Evolutionary conservation across 2,888 invertebrate genomes (phyloP), one percentile per base, ranked within the genome.

Genomic region (Drosophila picticornis): DNA sequence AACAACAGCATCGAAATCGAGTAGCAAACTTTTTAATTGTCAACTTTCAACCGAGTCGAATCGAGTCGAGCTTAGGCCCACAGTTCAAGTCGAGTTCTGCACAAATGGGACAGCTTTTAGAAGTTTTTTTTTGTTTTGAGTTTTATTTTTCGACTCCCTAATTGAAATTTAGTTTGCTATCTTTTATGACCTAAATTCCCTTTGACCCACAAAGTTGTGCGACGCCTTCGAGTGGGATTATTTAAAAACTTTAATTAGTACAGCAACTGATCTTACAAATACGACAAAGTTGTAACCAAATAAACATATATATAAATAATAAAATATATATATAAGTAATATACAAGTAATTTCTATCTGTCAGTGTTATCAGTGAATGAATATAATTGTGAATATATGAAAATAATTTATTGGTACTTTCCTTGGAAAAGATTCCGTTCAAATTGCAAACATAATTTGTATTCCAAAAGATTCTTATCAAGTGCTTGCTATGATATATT

Each of bases 21-120:
- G 67, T 31, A 36, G n/a, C 74, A 88, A 87, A 87, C 82, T 90
- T 87, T 90, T 87, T 87, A 87, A 87, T 90, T 87, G 87, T 87
- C 87, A 87, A 87, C 87, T 88, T 87, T 88, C 72, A 86, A 82
- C 78, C 68, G 77, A 89, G 73, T 77, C 63, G 65, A 69, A 48
- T 31, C 40, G 66, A 69, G 48, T 67, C 34, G 59, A 56, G 67
- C 38, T 69, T 59, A 74, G 60, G 58, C 73, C 34, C 60, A 77
- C 34, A 59, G 62, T 64, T 65, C 51, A 48, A 59, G 56, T 51
- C 29, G 50, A 59, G 51, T 31, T 51, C 34, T 43, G 34, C 34
- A 16, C 62, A 57, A 63, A 68, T 70, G 61, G 34, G 25, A 40
- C 43, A 74, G 70, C 65, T 60, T 73, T 72, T 27, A 36, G 32